phyloP scores from a whole-genome alignment of 2,888 invertebrate genomes.

The Drosophila koepferae region DNA sequence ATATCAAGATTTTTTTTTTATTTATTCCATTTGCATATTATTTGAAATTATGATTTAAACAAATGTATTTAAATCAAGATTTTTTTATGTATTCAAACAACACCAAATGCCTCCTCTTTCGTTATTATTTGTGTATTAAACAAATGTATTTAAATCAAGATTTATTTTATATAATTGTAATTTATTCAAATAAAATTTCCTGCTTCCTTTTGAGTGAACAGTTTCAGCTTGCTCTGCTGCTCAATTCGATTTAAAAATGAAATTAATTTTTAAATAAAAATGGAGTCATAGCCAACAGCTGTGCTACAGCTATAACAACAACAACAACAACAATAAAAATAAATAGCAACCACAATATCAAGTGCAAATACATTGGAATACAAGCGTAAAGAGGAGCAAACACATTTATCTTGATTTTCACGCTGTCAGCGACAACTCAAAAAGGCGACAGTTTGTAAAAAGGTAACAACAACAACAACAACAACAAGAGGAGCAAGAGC shows the following conservation, averaged over 20 bases:
- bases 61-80: too few relatives aligned
- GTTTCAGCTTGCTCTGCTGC: neutral
- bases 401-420: slow-evolving; percentile 80
- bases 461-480: slow-evolving; percentile 45
- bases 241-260: slow-evolving; percentile 38
- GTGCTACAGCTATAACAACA: neutral
- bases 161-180: too few relatives aligned
- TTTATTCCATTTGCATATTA: too few relatives aligned
- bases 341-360: neutral
- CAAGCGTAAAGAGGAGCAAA: slow-evolving; percentile 43
- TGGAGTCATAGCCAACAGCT: slow-evolving; percentile 26
- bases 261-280: slow-evolving; percentile 40
- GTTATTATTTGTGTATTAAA: too few relatives aligned
- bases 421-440: slow-evolving; percentile 78
- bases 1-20: too few relatives aligned
- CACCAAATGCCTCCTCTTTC: too few relatives aligned
- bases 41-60: too few relatives aligned
- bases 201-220: neutral
- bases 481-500: neutral
- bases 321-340: slow-evolving; percentile 3
- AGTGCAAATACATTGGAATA: slow-evolving; percentile 12
- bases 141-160: too few relatives aligned
- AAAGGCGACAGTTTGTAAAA: slow-evolving; percentile 81
- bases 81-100: too few relatives aligned
- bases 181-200: neutral